Conservation (phyloP, 2,113 vertebrate species). For the Haliaeetus leucogaster region DNA sequence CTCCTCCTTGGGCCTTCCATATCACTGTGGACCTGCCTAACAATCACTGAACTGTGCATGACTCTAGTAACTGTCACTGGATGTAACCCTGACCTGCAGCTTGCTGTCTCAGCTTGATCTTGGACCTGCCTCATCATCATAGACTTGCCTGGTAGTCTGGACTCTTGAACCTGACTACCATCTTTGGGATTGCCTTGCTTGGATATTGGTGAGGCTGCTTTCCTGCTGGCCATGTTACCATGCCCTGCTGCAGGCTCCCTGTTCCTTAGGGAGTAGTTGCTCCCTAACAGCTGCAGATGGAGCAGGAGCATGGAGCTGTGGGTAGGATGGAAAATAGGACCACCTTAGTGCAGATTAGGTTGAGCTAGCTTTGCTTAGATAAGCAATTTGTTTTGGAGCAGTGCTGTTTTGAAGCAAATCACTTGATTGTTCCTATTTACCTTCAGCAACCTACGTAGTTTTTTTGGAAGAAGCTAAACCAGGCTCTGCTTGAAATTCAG, state of each 20-base stretch:
- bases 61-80: not conserved
- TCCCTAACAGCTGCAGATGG: not conserved
- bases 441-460: not conserved
- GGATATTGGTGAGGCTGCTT: not conserved
- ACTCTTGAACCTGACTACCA: not conserved
- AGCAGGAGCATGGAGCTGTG: not conserved
- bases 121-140: not conserved
- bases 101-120: not conserved
- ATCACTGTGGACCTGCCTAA: not conserved
- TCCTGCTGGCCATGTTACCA: not conserved
- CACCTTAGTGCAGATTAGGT: not conserved
- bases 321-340: not conserved
- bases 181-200: not conserved
- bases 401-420: not conserved
- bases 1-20: not conserved
- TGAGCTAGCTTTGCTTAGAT: not conserved
- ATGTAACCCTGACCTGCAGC: not conserved
- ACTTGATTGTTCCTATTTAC: not conserved
- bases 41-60: not conserved
- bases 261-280: not conserved
- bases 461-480: not conserved
- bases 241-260: not conserved
- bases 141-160: not conserved
- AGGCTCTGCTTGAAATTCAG: not conserved
- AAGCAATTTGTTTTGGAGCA: not conserved